Evolutionary conservation across 2,113 vertebrate species (phyloP).

Genomic region (Ptychochromis oligacanthus): DNA sequence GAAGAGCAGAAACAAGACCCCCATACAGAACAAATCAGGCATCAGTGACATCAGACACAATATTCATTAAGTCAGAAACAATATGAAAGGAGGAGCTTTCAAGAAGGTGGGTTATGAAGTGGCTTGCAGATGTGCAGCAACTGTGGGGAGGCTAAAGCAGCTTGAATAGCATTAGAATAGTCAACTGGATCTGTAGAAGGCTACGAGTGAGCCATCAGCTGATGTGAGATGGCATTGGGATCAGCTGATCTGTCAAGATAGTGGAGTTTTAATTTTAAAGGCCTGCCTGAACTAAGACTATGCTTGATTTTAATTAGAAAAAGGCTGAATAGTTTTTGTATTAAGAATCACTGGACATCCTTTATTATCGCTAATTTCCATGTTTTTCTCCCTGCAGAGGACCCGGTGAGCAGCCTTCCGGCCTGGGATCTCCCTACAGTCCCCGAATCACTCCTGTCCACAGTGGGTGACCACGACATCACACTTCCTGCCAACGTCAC

Average conservation of each 20-base stretch:
- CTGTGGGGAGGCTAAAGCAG: background rate
- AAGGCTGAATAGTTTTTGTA: background rate
- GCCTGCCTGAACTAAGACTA: background rate
- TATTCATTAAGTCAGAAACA: background rate
- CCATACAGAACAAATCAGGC: background rate
- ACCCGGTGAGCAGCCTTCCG: conserved; percentile 62
- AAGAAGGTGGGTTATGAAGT: background rate
- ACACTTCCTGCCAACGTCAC: conserved; percentile 72
- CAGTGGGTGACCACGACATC: conserved; percentile 71
- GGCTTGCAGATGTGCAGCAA: background rate
- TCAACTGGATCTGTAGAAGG: background rate
- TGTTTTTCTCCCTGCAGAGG: conserved; percentile 53
- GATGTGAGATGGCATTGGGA: too few species aligned
- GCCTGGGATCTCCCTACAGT: conserved; percentile 80
- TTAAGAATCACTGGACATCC: background rate
- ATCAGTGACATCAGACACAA: background rate
- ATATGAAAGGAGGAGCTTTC: background rate
- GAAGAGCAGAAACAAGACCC: fast-evolving
- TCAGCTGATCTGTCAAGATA: background rate
- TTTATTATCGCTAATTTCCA: background rate
- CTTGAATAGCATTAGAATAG: background rate
- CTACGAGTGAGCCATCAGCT: too few species aligned
- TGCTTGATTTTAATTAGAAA: background rate
- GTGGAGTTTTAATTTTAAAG: background rate
- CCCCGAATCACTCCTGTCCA: conserved; percentile 70